Evolutionary conservation across 2,797 vertebrate genomes (phyloP), one percentile per base, ranked within the genome.

Genomic region (Falco peregrinus): DNA sequence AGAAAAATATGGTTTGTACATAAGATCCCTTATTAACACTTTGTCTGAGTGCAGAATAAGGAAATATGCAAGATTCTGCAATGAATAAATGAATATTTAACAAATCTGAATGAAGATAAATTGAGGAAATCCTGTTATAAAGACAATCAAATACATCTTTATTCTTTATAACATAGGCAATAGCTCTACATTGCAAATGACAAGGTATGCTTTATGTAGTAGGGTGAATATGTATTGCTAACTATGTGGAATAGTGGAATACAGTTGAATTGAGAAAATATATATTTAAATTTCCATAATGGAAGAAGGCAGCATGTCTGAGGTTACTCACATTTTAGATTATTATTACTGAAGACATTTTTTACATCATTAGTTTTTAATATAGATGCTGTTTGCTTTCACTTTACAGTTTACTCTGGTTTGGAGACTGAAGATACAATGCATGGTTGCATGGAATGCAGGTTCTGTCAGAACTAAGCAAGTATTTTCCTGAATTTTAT

Each of bases 311-410:
- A 96, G 90, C 81, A 94, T 93, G 88, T 90, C 88, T 95, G 89
- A 95, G 93, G 92, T 94, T 95, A 96, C 82, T 93, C 89, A 61
- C 57, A 75, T 78, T 93, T 95, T 94, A 95, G 79, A 96, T 96
- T 95, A 92, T 96, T 95, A 93, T 91, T 94, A 51, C 78, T 95
- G 82, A 95, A 89, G 90, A 78, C 61, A 87, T 97, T 95, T 96
- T 94, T 95, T 92, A 89, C 93, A 95, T 95, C 95, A 95, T 97
- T 97, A 95, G 89, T 92, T 97, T 96, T 96, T 96, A 94, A 95
- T 96, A 93, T 73, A 95, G 69, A 60, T 87, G 78, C 47, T 69
- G 33, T 83, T 95, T 94, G 35, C 82, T 95, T 95, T 69, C 77
- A 61, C 63, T 75, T 92, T 41, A 71, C 71, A 78, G 61, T 84